These are phyloP conservation scores for Campylomormyrus numenius DNA, from an alignment of 2,113 vertebrate genomes.

Conservation along the genomic window DNA sequence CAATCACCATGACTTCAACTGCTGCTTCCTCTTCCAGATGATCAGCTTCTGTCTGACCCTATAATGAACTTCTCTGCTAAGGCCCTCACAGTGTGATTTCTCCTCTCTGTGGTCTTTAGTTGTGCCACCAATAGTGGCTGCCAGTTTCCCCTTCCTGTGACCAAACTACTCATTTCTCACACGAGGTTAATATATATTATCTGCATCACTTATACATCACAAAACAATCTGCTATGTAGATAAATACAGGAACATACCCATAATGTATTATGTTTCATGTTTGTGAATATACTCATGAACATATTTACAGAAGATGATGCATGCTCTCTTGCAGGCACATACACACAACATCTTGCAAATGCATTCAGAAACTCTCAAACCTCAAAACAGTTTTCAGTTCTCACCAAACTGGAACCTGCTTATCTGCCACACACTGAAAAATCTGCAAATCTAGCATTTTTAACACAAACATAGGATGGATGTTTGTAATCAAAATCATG, in stretches of 20 bases:
- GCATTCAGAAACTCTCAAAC: background rate
- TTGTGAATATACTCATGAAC: background rate
- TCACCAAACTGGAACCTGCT: background rate
- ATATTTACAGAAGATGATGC: background rate
- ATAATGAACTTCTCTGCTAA: background rate
- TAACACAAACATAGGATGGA: background rate
- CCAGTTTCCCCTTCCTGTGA: background rate
- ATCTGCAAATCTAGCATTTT: background rate
- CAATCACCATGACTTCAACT: background rate
- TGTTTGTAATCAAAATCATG: background rate
- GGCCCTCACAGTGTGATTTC: background rate
- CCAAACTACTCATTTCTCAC: background rate
- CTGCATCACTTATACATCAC: background rate
- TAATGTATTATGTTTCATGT: background rate
- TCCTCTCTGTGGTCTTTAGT: background rate
- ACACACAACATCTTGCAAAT: background rate
- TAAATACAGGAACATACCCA: background rate
- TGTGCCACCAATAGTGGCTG: background rate
- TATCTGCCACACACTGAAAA: background rate
- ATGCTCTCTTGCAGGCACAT: background rate
- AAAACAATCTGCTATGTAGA: background rate
- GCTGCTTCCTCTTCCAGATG: background rate
- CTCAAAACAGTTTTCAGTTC: background rate
- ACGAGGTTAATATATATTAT: background rate
- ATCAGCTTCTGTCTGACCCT: background rate